These are phyloP conservation scores for Siderastrea radians DNA, from an alignment of 92 coral and sea anemone genomes.

Conservation along the genomic window DNA sequence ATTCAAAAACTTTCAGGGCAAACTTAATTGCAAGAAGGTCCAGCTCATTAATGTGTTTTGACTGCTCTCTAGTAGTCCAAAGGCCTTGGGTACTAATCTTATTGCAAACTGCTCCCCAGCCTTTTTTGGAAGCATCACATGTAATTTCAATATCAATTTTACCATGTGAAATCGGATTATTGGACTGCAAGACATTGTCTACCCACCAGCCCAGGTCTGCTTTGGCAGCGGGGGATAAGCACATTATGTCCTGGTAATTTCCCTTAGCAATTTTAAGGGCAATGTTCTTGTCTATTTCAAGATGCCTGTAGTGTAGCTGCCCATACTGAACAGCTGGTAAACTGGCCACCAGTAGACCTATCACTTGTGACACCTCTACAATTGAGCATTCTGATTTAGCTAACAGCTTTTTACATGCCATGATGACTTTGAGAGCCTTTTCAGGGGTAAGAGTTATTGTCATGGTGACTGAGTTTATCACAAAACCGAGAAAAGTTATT, in stretches of 20 bases:
- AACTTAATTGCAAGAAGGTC: constrained; percentile 41
- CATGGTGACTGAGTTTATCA: constrained; percentile 13
- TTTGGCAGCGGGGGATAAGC: constrained; percentile 30
- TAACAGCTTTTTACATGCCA: constrained; percentile 4
- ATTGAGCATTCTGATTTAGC: not conserved
- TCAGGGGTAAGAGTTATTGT: constrained; percentile 7
- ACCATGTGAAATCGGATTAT: not conserved
- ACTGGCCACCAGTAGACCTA: constrained; percentile 39
- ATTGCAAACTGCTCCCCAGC: constrained; percentile 52
- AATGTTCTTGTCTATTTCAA: constrained; percentile 47
- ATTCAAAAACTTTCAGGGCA: constrained; percentile 38
- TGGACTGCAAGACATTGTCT: too few species aligned
- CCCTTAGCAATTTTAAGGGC: constrained; percentile 45
- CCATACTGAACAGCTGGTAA: constrained; percentile 54
- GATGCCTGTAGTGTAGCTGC: constrained; percentile 41
- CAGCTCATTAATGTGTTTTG: constrained; percentile 43
- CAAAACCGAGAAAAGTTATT: constrained; percentile 27
- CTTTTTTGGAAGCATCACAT: constrained; percentile 45
- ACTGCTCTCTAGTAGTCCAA: constrained; percentile 15
- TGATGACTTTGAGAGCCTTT: constrained; percentile 4
- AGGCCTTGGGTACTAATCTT: constrained; percentile 22
- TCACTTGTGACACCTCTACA: not conserved
- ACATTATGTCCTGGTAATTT: constrained; percentile 20
- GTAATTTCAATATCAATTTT: constrained; percentile 7
- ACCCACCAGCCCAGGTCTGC: constrained; percentile 42